Percentiles rank a stretch among this genome's conserved stretches.
These are phyloP conservation scores for Trialeurodes vaporariorum DNA, from an alignment of 1,140 invertebrate genomes.

Conservation along the genomic window DNA sequence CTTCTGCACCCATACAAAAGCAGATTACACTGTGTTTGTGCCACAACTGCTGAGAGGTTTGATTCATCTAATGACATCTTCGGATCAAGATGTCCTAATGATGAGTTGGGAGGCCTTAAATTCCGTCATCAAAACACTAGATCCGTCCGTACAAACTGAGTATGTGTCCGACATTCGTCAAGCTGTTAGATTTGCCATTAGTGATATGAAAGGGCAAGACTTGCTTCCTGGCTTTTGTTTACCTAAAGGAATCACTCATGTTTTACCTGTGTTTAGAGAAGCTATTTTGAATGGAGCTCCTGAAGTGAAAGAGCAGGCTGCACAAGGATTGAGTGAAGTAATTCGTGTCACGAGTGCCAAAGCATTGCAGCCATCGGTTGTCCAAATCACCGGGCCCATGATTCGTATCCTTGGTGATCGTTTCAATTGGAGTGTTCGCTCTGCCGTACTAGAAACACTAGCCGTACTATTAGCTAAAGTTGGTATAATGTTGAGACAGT, in stretches of 20 bases:
- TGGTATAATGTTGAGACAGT: conserved; percentile 88
- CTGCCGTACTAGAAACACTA: conserved; percentile 88
- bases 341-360: conserved; percentile 72
- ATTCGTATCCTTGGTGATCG: conserved; percentile 95
- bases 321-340: conserved; percentile 85
- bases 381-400: conserved; percentile 93
- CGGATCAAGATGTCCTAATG: conserved; percentile 58
- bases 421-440: conserved; percentile 86
- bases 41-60: conserved; percentile 78
- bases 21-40: conserved; percentile 75
- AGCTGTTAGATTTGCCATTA: conserved; percentile 77
- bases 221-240: conserved; percentile 88
- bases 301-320: conserved; percentile 89
- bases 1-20: conserved; percentile 78
- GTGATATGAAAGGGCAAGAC: conserved; percentile 68
- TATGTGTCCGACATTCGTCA: conserved; percentile 82
- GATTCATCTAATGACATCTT: conserved; percentile 71
- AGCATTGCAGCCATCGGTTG: conserved; percentile 86
- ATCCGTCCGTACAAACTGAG: conserved; percentile 59
- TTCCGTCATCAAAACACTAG: conserved; percentile 67
- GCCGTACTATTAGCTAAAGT: conserved; percentile 84
- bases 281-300: conserved; percentile 87
- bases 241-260: conserved; percentile 73
- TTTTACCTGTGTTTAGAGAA: conserved; percentile 90
- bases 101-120: conserved; percentile 82